A percentile compares a stretch with the other conserved stretches of the same genome.
Evolutionary conservation across 2,888 invertebrate genomes (phyloP).

Genomic region (Xylota segnis): DNA sequence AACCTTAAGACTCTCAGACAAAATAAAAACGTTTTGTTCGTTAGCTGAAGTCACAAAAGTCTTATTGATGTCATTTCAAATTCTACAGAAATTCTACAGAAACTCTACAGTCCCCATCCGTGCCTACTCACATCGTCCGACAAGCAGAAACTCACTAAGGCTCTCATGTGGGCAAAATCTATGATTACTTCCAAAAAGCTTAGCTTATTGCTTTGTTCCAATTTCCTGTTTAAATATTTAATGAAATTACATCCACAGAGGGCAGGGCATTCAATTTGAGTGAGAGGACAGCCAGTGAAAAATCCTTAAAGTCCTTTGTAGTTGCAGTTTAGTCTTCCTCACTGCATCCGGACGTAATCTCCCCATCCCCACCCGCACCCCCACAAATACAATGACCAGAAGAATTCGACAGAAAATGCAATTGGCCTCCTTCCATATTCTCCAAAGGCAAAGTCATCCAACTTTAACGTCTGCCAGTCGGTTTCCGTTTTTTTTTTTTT

Average conservation of each 20-base stretch:
- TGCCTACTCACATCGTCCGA: too few species aligned
- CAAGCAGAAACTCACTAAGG: too few species aligned
- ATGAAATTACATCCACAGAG: slow-evolving; percentile 37
- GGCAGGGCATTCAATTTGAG: slow-evolving; percentile 29
- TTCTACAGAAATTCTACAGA: too few species aligned
- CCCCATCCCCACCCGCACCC: too few species aligned
- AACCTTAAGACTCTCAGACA: too few species aligned
- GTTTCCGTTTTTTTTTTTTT: background rate
- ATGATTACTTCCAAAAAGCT: slow-evolving; percentile 1
- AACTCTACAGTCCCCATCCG: too few species aligned
- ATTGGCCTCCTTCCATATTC: background rate
- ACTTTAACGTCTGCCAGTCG: slow-evolving; percentile 15
- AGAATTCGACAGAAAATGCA: slow-evolving; percentile 11
- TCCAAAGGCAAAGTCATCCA: slow-evolving; percentile 5
- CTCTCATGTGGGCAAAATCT: background rate
- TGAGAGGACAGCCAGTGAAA: background rate
- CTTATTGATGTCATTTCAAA: too few species aligned
- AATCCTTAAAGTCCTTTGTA: slow-evolving; percentile 31
- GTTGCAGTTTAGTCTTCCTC: background rate
- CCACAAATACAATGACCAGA: background rate
- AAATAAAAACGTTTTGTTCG: too few species aligned
- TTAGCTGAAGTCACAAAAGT: too few species aligned
- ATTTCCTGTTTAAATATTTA: slow-evolving; percentile 58
- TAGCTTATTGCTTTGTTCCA: slow-evolving; percentile 12
- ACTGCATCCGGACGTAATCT: background rate